A percentile compares a stretch with the other conserved stretches of the same genome.
Conservation (phyloP, 2,797 vertebrate genomes). For the Nyctalus aviator region DNA sequence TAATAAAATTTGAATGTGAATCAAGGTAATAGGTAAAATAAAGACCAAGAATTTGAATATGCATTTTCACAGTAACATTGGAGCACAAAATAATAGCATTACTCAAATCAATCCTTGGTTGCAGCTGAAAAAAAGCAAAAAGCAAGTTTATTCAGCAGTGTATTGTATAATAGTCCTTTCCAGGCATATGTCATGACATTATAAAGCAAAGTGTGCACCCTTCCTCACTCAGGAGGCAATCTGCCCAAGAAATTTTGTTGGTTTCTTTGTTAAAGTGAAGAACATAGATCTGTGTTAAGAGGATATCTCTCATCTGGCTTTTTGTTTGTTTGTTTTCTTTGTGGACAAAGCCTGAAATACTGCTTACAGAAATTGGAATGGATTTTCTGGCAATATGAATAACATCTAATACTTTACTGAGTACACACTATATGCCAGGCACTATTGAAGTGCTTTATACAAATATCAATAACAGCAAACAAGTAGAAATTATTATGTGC, state of each 20-base stretch:
- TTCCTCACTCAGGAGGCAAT: neutral
- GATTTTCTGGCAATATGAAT: neutral
- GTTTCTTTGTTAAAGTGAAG: neutral
- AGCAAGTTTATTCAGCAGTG: neutral
- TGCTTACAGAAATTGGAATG: neutral
- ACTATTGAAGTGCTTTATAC: neutral
- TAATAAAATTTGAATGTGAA: neutral
- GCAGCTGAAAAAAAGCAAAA: slow-evolving; percentile 42
- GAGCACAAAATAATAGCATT: neutral
- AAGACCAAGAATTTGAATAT: neutral
- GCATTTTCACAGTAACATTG: neutral
- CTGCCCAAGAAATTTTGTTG: neutral
- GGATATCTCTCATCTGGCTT: neutral
- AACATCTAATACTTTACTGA: neutral
- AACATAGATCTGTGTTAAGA: neutral
- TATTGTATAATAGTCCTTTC: neutral
- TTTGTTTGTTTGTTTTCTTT: neutral
- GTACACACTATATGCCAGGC: neutral
- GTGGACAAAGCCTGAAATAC: slow-evolving; percentile 5
- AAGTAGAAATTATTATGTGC: neutral
- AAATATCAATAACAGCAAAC: neutral
- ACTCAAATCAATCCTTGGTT: slow-evolving; percentile 42
- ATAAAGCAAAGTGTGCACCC: neutral
- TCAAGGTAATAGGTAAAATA: slow-evolving; percentile 38
- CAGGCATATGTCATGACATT: neutral